Evolutionary conservation across 2,888 invertebrate species (phyloP).

Genomic region (Synergus laeviventris): DNA sequence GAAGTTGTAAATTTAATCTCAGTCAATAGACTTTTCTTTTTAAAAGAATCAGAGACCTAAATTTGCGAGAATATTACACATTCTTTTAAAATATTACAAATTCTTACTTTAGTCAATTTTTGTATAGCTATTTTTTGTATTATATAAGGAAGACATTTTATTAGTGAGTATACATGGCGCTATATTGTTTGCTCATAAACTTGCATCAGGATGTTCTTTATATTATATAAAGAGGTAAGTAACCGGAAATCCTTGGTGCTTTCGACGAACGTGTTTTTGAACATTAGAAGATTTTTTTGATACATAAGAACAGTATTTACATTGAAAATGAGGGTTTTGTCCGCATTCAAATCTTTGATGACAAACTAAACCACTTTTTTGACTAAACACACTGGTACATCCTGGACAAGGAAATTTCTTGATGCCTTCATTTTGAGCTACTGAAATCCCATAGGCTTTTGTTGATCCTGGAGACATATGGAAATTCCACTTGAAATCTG

Average conservation of each 20-base stretch:
- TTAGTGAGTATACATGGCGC: background rate
- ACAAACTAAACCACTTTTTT: slow-evolving; percentile 28
- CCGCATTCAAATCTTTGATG: slow-evolving; percentile 36
- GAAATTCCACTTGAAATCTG: slow-evolving; percentile 28
- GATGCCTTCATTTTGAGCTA: background rate
- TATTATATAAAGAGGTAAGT: slow-evolving; percentile 30
- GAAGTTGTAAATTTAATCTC: background rate
- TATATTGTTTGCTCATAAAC: background rate
- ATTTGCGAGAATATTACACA: background rate
- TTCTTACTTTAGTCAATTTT: background rate
- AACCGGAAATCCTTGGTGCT: slow-evolving; percentile 24
- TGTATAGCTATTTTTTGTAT: background rate
- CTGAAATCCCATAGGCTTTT: slow-evolving; percentile 1
- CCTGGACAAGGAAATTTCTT: slow-evolving; percentile 33
- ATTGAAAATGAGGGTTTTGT: slow-evolving; percentile 52
- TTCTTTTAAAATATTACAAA: background rate
- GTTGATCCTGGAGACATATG: background rate
- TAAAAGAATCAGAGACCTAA: background rate
- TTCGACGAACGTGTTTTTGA: slow-evolving; percentile 36
- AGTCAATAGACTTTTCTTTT: background rate
- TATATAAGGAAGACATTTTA: background rate
- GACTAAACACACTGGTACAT: slow-evolving; percentile 37
- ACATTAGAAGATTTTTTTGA: slow-evolving; percentile 45
- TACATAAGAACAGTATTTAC: slow-evolving; percentile 47
- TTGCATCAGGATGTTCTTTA: background rate